Conservation (phyloP, 2,888 invertebrate genomes). For the Clostera curtula region DNA sequence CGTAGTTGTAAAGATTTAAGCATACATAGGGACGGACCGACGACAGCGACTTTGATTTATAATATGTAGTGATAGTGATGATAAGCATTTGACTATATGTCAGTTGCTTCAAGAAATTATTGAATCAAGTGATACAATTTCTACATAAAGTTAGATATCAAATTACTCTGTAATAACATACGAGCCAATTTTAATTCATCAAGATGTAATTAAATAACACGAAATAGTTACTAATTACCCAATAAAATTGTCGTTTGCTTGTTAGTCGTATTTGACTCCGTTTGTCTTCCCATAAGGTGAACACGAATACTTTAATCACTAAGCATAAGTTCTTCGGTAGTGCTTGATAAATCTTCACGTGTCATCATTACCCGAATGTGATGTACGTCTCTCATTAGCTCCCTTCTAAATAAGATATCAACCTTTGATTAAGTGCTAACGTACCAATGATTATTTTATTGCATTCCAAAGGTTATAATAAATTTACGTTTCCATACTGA, state of each 20-base stretch:
- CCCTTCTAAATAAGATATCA: conserved; percentile 66
- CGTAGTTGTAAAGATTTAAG: too few relatives aligned
- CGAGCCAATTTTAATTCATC: too few relatives aligned
- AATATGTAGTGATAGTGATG: too few relatives aligned
- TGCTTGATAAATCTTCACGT: conserved; percentile 64
- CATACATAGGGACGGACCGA: too few relatives aligned
- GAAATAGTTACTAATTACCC: conserved; percentile 7
- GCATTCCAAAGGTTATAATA: conserved; percentile 59
- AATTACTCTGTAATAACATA: too few relatives aligned
- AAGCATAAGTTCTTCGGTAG: conserved; percentile 63
- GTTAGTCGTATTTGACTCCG: conserved; percentile 52
- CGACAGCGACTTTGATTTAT: too few relatives aligned
- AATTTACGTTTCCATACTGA: conserved; percentile 38
- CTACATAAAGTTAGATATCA: too few relatives aligned
- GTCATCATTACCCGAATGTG: conserved; percentile 67
- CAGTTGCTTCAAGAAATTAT: too few relatives aligned
- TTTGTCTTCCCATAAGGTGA: conserved; percentile 63
- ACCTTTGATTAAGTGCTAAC: conserved; percentile 56
- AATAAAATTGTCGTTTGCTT: conserved; percentile 32
- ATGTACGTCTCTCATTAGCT: conserved; percentile 69
- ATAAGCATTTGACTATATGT: too few relatives aligned
- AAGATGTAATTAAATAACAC: conserved; percentile 1
- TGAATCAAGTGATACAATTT: too few relatives aligned
- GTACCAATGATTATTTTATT: conserved; percentile 62
- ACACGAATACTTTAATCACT: conserved; percentile 63